Conservation (phyloP, 2,797 vertebrate genomes). For the Vespertilio murinus region DNA sequence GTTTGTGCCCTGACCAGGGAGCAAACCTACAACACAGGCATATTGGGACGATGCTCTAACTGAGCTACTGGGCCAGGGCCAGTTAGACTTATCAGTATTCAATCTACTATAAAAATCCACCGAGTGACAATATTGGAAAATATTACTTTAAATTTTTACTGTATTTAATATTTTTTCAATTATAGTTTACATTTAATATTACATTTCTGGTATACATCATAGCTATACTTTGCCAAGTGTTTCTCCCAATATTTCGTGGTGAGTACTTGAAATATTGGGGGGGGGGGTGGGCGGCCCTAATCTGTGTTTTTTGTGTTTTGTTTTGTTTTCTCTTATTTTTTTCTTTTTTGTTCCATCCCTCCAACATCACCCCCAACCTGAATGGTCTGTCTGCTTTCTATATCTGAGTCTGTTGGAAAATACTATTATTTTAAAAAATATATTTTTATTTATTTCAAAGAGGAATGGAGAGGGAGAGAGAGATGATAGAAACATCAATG, state of each 20-base stretch:
- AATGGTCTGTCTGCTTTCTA: background rate
- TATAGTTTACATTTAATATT: background rate
- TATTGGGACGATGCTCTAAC: background rate
- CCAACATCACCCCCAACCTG: background rate
- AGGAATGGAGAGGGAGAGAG: no score
- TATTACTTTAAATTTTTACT: background rate
- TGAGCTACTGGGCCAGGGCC: background rate
- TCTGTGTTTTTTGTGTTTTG: background rate
- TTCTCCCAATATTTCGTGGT: background rate
- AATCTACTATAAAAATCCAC: background rate
- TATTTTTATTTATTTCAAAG: background rate
- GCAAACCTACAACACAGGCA: background rate
- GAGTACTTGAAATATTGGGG: background rate
- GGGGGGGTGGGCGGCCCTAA: background rate
- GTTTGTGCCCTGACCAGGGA: background rate
- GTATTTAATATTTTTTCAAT: background rate
- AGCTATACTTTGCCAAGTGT: background rate
- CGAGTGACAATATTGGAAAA: constrained; percentile 10
- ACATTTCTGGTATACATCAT: background rate
- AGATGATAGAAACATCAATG: no score
- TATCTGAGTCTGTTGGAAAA: background rate
- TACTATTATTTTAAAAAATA: background rate
- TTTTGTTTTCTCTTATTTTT: background rate
- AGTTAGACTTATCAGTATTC: background rate
- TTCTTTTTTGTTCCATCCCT: background rate